Evolutionary conservation across 2,888 invertebrate species (phyloP).

Genomic region (Trissoscelio sp.): DNA sequence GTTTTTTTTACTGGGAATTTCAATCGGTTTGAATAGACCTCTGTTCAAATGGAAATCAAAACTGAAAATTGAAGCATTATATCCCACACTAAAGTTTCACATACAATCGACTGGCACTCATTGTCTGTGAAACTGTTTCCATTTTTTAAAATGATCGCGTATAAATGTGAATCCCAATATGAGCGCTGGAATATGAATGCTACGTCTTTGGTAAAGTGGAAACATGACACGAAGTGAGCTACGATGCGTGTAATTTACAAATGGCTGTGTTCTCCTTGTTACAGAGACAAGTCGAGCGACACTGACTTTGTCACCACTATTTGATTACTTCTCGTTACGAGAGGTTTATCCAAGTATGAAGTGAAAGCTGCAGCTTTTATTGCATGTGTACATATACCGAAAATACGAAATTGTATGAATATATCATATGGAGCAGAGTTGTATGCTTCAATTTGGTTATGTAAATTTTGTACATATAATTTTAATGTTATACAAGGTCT

Average conservation of each 20-base stretch:
- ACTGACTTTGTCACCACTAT: slow-evolving; percentile 60
- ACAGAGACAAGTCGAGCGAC: slow-evolving; percentile 52
- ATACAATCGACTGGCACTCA: too few relatives aligned
- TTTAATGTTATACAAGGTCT: slow-evolving; percentile 40
- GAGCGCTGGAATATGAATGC: slow-evolving; percentile 43
- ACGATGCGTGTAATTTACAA: slow-evolving; percentile 64
- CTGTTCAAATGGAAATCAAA: too few relatives aligned
- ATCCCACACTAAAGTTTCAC: too few relatives aligned
- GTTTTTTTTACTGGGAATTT: too few relatives aligned
- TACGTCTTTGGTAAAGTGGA: slow-evolving; percentile 49
- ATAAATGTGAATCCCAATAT: too few relatives aligned
- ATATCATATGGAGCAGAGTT: slow-evolving; percentile 16
- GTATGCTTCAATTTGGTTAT: slow-evolving; percentile 46
- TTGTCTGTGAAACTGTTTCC: too few relatives aligned
- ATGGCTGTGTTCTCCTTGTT: slow-evolving; percentile 59
- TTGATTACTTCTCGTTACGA: slow-evolving; percentile 66
- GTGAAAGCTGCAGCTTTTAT: slow-evolving; percentile 49
- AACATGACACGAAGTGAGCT: slow-evolving; percentile 50
- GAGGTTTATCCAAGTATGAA: slow-evolving; percentile 58
- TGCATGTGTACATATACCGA: slow-evolving; percentile 19
- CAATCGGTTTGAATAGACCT: too few relatives aligned
- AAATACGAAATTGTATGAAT: slow-evolving; percentile 50
- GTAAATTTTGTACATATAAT: slow-evolving; percentile 44
- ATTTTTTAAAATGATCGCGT: too few relatives aligned
- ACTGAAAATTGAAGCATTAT: too few relatives aligned